Conservation (phyloP, 2,797 vertebrate genomes). For the Falco novaeseelandiae region DNA sequence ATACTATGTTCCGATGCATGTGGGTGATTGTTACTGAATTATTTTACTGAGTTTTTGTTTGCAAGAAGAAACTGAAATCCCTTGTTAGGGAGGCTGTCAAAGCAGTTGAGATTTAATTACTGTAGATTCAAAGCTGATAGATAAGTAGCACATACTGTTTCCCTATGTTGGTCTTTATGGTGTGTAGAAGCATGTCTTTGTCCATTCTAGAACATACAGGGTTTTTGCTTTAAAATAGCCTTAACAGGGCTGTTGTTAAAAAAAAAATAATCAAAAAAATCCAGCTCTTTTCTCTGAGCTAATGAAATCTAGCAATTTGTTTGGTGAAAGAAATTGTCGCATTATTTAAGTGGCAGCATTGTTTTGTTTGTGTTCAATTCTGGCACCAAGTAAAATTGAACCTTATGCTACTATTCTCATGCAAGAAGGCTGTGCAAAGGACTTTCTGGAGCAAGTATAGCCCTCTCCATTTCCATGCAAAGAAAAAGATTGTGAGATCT, state of each 20-base stretch:
- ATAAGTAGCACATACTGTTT: not conserved
- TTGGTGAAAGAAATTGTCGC: not conserved
- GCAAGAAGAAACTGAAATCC: not conserved
- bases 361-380: not conserved
- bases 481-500: not conserved
- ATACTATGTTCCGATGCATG: not conserved
- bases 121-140: not conserved
- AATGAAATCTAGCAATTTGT: not conserved
- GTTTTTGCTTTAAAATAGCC: not conserved
- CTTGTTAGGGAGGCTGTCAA: not conserved
- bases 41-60: not conserved
- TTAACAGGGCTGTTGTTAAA: not conserved
- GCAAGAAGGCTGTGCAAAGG: not conserved
- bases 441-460: not conserved
- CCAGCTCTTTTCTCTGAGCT: not conserved
- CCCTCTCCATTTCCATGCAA: not conserved
- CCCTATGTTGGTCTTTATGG: not conserved
- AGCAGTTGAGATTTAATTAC: not conserved
- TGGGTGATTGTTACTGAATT: not conserved
- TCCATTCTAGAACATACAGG: not conserved
- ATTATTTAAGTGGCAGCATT: not conserved
- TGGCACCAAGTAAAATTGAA: not conserved
- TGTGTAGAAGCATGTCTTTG: not conserved
- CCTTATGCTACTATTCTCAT: not conserved
- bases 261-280: not conserved